A percentile compares a stretch with the other conserved stretches of the same genome.
Evolutionary conservation across 2,888 invertebrate species (phyloP).

Genomic region (Sarcophaga variegata): DNA sequence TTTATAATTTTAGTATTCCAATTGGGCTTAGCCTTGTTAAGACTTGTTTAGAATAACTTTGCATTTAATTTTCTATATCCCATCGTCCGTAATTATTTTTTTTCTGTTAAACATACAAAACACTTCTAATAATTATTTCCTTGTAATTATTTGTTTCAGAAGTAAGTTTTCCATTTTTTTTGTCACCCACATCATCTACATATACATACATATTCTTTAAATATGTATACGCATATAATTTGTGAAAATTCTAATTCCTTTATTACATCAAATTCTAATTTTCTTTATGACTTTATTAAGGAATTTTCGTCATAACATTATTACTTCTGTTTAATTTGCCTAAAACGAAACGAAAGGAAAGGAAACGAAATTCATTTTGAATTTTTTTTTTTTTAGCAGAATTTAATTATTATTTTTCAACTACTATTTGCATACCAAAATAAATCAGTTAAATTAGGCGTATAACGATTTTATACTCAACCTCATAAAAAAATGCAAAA

Average conservation of each 20-base stretch:
- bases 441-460: conserved; percentile 58
- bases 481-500: conserved; percentile 29
- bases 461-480: conserved; percentile 39
- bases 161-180: too few relatives aligned
- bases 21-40: too few relatives aligned
- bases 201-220: too few relatives aligned
- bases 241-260: not conserved
- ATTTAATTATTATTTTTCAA: conserved; percentile 31
- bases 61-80: too few relatives aligned
- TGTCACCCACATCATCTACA: too few relatives aligned
- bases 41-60: too few relatives aligned
- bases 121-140: too few relatives aligned
- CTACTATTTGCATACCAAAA: conserved; percentile 33
- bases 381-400: not conserved
- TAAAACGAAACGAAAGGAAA: not conserved
- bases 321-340: not conserved
- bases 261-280: not conserved
- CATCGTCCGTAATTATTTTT: too few relatives aligned
- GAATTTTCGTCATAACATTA: not conserved
- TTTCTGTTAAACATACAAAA: too few relatives aligned
- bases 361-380: not conserved
- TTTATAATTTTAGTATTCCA: too few relatives aligned
- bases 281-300: not conserved
- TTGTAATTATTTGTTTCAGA: too few relatives aligned
- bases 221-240: not conserved